Evolutionary conservation across 2,797 vertebrate species (phyloP).

Genomic region (Pogoniulus pusillus): DNA sequence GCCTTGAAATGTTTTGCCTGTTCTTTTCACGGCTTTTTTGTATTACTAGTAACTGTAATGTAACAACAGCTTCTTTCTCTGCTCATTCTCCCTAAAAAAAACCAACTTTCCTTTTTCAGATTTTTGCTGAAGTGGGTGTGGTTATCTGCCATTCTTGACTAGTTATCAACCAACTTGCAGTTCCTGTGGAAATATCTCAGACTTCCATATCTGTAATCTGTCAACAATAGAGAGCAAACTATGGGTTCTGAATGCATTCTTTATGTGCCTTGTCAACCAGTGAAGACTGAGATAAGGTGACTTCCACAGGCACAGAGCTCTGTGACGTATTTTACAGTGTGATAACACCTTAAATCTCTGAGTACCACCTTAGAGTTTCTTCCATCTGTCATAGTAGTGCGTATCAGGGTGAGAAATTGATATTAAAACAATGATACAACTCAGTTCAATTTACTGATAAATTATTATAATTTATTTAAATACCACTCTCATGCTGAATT

Average conservation of each 20-base stretch:
- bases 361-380: slow-evolving; percentile 38
- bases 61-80: neutral
- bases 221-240: slow-evolving; percentile 55
- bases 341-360: slow-evolving; percentile 60
- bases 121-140: slow-evolving; percentile 8
- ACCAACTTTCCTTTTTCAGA: neutral
- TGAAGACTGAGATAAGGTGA: slow-evolving; percentile 61
- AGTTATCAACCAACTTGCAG: slow-evolving; percentile 18
- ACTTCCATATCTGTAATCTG: slow-evolving; percentile 59
- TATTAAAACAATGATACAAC: neutral
- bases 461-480: neutral
- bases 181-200: slow-evolving; percentile 15
- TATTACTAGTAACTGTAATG: neutral
- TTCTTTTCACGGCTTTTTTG: neutral
- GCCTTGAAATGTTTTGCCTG: neutral
- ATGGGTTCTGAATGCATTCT: slow-evolving; percentile 8
- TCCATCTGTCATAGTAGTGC: slow-evolving; percentile 10
- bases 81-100: neutral
- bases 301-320: slow-evolving; percentile 42
- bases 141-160: slow-evolving; percentile 46
- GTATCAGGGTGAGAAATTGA: slow-evolving; percentile 13
- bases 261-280: slow-evolving; percentile 45
- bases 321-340: slow-evolving; percentile 34
- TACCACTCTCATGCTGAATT: neutral
- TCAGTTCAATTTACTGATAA: neutral